Base-by-base conservation (phyloP, 2,888 invertebrate genomes). In the Branchellion lobata region DNA sequence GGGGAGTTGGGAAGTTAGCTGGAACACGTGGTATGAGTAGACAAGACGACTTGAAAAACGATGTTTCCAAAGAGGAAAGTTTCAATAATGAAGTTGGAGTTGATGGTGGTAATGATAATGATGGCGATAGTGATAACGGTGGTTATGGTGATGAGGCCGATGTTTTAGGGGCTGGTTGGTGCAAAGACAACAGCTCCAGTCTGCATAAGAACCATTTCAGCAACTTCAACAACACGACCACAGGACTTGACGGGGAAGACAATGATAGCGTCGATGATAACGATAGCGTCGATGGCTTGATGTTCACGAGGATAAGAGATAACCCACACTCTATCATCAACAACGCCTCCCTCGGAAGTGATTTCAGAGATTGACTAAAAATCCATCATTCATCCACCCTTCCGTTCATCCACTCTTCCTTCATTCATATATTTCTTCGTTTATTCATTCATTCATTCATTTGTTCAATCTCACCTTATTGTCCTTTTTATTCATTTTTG, bases 391-490 rank as follows among this genome's bases (percentile, higher is more conserved):
- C 24, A 5, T 24, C n/a, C 5, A 57, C n/a, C 61, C 61, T 14
- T 57, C 21, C 61, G n/a, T 57, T 18, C 21, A 57, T n/a, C 61
- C 61, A 57, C 21, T 57, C 61, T 24, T 57, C 24, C 3, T 57
- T 18, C n/a, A 24, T 57, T 57, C n/a, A 24, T 57, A 3, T n/a
- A 24, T 57, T 57, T 57, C n/a, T 14, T 24, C 24, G 3, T 57
- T 24, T n/a, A 57, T 57, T 57, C 61, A 57, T 57, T n/a, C 61
- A 57, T 57, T 24, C 61, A 57, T n/a, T 8, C n/a, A 57, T 57
- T 57, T 18, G n/a, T 57, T 57, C 21, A 5, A 40, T 40, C 14
- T 14, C n/a, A n/a, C n/a, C n/a, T n/a, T n/a, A n/a, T n/a, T n/a
- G n/a, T n/a, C n/a, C n/a, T 18, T 14, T 47, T 47, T 47, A 47